Evolutionary conservation across 2,888 invertebrate genomes (phyloP).

Genomic region (Stictocephala bisonia): DNA sequence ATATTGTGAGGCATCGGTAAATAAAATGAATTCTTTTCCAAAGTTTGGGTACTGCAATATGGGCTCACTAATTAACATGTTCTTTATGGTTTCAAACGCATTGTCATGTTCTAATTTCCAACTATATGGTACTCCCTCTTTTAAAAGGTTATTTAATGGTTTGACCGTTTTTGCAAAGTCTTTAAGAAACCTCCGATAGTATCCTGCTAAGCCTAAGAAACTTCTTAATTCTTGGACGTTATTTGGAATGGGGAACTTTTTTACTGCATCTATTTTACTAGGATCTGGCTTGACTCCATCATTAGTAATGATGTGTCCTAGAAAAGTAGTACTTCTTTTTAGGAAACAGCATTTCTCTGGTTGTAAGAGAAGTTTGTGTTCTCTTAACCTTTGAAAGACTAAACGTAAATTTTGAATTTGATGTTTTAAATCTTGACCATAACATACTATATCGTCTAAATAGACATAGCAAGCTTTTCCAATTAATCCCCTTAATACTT

Average conservation of each 20-base stretch:
- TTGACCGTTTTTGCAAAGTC: slow-evolving; percentile 32
- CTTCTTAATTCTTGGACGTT: slow-evolving; percentile 28
- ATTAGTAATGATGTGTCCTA: slow-evolving; percentile 49
- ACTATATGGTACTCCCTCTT: neutral
- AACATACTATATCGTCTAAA: slow-evolving; percentile 55
- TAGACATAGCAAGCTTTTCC: slow-evolving; percentile 50
- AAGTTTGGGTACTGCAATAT: slow-evolving; percentile 57
- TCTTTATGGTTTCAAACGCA: slow-evolving; percentile 48
- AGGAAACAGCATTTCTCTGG: slow-evolving; percentile 6
- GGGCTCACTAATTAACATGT: slow-evolving; percentile 30
- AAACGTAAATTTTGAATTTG: slow-evolving; percentile 25
- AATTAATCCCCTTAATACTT: slow-evolving; percentile 56
- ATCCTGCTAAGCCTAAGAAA: slow-evolving; percentile 23
- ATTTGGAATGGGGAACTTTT: slow-evolving; percentile 45
- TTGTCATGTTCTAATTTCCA: slow-evolving; percentile 40
- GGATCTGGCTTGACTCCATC: slow-evolving; percentile 49
- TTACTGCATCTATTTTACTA: slow-evolving; percentile 35
- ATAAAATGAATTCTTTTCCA: slow-evolving; percentile 58
- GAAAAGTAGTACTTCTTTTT: slow-evolving; percentile 27
- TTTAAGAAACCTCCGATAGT: slow-evolving; percentile 22
- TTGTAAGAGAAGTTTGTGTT: slow-evolving; percentile 29
- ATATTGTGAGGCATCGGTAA: slow-evolving; percentile 61
- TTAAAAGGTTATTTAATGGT: slow-evolving; percentile 30
- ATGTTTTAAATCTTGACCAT: slow-evolving; percentile 7
- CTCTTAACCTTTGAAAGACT: slow-evolving; percentile 39